phyloP scores from a whole-genome alignment of 2,797 vertebrate genomes.

The Spinus pinus region DNA sequence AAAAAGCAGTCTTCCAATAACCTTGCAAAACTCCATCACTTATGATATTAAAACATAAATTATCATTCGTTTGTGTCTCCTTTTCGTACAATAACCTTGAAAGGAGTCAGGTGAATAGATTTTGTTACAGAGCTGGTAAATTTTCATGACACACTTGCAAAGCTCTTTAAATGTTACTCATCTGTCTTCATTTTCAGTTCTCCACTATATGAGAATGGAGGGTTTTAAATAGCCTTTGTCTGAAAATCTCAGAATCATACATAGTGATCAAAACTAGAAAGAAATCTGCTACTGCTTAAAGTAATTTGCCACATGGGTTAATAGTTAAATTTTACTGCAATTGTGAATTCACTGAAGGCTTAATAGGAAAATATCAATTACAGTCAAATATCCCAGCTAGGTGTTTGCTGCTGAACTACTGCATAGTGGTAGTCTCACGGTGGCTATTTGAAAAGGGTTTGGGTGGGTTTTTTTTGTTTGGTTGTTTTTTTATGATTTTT shows the following conservation, averaged over 20 bases:
- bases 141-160: slow-evolving; percentile 21
- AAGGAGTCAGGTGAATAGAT: neutral
- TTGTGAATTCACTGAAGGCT: slow-evolving; percentile 44
- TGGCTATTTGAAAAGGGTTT: slow-evolving; percentile 38
- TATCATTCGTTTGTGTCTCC: neutral
- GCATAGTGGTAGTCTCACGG: slow-evolving; percentile 11
- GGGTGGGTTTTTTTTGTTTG: neutral
- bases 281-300: slow-evolving; percentile 49
- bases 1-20: neutral
- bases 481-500: neutral
- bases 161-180: slow-evolving; percentile 52
- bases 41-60: slow-evolving; percentile 10
- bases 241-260: slow-evolving; percentile 52
- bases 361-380: slow-evolving; percentile 62
- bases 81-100: neutral
- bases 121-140: neutral
- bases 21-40: neutral
- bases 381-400: slow-evolving; percentile 62
- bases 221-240: slow-evolving; percentile 64
- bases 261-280: slow-evolving; percentile 57
- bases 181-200: slow-evolving; percentile 69
- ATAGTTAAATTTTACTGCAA: slow-evolving; percentile 66
- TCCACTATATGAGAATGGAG: slow-evolving; percentile 44
- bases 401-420: slow-evolving; percentile 55
- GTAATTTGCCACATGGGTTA: slow-evolving; percentile 60